phyloP scores from a whole-genome alignment of 2,888 invertebrate species.

The Agrotis clavis region DNA sequence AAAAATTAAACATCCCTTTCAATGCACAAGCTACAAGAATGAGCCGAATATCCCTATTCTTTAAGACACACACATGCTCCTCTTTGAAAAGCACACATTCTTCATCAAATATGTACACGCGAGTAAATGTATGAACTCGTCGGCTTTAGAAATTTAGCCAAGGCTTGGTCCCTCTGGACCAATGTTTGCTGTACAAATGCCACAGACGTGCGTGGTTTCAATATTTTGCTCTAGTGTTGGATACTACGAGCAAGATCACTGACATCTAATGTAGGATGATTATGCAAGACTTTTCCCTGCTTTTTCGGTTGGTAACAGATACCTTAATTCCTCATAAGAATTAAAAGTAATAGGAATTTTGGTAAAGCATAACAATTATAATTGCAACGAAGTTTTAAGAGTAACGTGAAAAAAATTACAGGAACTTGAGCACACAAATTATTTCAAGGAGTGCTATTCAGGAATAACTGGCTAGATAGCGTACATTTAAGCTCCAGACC shows the following conservation, averaged over 20 bases:
- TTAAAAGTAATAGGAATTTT: too few relatives aligned
- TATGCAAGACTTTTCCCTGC: too few relatives aligned
- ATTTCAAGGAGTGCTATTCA: neutral
- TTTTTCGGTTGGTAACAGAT: too few relatives aligned
- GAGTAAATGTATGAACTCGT: slow-evolving; percentile 21
- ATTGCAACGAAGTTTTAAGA: neutral
- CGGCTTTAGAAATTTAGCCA: slow-evolving; percentile 29
- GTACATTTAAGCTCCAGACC: slow-evolving; percentile 18
- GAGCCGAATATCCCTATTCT: neutral
- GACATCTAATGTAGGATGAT: neutral
- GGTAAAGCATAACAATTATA: neutral
- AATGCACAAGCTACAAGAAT: neutral
- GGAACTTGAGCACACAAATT: neutral
- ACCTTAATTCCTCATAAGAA: too few relatives aligned
- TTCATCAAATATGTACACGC: slow-evolving; percentile 37
- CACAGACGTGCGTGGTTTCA: slow-evolving; percentile 28
- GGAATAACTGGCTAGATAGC: slow-evolving; percentile 4
- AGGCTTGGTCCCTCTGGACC: slow-evolving; percentile 24
- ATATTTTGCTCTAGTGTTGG: slow-evolving; percentile 43
- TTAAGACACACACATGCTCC: neutral
- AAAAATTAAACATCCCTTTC: neutral
- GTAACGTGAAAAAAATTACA: neutral
- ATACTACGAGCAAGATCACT: slow-evolving; percentile 5
- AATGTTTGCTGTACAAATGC: slow-evolving; percentile 48
- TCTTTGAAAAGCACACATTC: slow-evolving; percentile 23